A percentile compares a stretch with the other conserved stretches of the same genome.
Conservation (phyloP, 2,888 invertebrate species). For the Abscondita cerata region DNA sequence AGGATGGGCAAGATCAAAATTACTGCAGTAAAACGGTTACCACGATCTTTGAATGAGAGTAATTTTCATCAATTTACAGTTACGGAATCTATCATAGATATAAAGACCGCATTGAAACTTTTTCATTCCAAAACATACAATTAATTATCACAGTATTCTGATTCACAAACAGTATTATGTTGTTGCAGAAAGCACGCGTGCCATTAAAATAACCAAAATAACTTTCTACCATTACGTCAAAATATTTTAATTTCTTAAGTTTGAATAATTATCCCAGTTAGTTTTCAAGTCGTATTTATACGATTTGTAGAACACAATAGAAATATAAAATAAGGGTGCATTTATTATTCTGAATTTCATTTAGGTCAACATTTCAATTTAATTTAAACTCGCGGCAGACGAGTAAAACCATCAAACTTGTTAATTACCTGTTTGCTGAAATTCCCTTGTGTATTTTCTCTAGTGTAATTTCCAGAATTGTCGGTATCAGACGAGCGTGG, state of each 20-base stretch:
- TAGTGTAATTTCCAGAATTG: constrained; percentile 58
- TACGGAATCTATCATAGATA: too few species aligned
- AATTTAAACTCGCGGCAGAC: constrained; percentile 52
- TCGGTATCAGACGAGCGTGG: constrained; percentile 55
- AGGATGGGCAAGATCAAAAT: too few species aligned
- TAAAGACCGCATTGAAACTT: too few species aligned
- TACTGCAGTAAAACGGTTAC: too few species aligned
- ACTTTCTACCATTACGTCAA: too few species aligned
- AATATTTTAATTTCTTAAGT: background rate
- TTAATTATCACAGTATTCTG: too few species aligned
- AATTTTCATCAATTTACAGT: too few species aligned
- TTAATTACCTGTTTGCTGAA: constrained; percentile 60
- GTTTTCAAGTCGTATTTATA: constrained; percentile 9
- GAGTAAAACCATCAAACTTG: constrained; percentile 60
- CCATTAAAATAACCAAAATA: too few species aligned
- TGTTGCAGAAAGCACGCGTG: too few species aligned
- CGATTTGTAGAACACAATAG: constrained; percentile 23
- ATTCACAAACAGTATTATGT: too few species aligned
- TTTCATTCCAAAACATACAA: too few species aligned
- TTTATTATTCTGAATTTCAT: constrained; percentile 48
- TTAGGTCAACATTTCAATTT: constrained; percentile 57
- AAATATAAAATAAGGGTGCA: constrained; percentile 34
- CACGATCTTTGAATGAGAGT: too few species aligned
- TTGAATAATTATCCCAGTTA: constrained; percentile 6
- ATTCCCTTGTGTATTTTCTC: constrained; percentile 58